phyloP scores from a whole-genome alignment of 2,113 vertebrate genomes.

The Phalacrocorax aristotelis region DNA sequence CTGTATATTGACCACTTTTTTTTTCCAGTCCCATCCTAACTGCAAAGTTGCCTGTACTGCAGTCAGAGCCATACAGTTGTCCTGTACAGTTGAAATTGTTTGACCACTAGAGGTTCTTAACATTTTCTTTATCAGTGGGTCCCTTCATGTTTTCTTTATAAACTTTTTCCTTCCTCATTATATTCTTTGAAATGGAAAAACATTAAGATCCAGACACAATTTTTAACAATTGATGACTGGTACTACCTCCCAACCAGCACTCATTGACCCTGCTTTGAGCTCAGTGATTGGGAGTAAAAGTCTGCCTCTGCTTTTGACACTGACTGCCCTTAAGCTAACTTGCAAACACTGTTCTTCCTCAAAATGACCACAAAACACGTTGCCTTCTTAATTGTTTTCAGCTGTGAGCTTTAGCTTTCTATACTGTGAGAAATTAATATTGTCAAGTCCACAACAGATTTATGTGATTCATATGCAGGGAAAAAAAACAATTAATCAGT shows the following conservation, averaged over 20 bases:
- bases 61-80: not conserved
- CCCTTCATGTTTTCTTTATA: not conserved
- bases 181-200: not conserved
- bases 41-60: not conserved
- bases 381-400: not conserved
- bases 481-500: not conserved
- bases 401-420: not conserved
- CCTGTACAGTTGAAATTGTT: not conserved
- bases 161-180: not conserved
- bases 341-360: not conserved
- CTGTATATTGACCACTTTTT: not conserved
- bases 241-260: not conserved
- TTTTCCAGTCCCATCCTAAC: not conserved
- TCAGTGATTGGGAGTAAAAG: not conserved
- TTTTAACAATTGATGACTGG: not conserved
- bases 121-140: not conserved
- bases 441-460: not conserved
- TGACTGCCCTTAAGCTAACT: not conserved
- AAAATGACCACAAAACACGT: not conserved
- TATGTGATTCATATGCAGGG: not conserved
- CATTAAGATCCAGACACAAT: not conserved
- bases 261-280: not conserved
- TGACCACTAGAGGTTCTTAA: not conserved
- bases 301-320: not conserved
- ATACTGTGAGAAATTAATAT: not conserved